Evolutionary conservation across 2,797 vertebrate species (phyloP).

Genomic region (Nasua narica): DNA sequence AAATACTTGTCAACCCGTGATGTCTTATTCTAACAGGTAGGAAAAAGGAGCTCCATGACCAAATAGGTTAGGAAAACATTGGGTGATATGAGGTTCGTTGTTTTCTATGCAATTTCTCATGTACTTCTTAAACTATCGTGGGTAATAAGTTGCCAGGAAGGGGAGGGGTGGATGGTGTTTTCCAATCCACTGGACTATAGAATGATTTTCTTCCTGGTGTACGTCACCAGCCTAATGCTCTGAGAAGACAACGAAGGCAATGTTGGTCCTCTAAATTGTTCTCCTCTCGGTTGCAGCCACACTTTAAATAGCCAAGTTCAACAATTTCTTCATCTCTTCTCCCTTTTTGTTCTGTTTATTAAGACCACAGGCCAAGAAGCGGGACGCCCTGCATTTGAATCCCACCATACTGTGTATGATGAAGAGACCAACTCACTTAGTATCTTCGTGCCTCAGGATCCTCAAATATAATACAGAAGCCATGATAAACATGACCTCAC

Average conservation of each 20-base stretch:
- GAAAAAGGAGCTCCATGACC: background rate
- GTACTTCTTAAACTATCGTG: background rate
- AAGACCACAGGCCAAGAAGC: too few species aligned
- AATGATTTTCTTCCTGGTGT: too few species aligned
- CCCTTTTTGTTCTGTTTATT: background rate
- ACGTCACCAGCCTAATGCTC: background rate
- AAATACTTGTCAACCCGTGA: background rate
- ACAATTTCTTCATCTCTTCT: background rate
- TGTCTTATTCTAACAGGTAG: background rate
- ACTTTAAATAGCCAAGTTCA: background rate
- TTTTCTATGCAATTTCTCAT: background rate
- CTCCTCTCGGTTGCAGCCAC: background rate
- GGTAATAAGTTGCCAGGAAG: background rate
- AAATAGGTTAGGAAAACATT: background rate
- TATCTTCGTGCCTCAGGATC: background rate
- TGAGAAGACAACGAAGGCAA: background rate
- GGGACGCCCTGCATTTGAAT: background rate
- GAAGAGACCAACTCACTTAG: too few species aligned
- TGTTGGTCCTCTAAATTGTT: background rate
- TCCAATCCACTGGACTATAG: background rate
- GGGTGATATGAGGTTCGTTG: background rate
- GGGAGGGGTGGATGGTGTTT: background rate
- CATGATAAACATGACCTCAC: background rate
- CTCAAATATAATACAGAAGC: background rate
- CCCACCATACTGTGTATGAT: background rate